Base-by-base conservation (phyloP, 2,797 vertebrate species). In the Pseudotriccus pelzelni region DNA sequence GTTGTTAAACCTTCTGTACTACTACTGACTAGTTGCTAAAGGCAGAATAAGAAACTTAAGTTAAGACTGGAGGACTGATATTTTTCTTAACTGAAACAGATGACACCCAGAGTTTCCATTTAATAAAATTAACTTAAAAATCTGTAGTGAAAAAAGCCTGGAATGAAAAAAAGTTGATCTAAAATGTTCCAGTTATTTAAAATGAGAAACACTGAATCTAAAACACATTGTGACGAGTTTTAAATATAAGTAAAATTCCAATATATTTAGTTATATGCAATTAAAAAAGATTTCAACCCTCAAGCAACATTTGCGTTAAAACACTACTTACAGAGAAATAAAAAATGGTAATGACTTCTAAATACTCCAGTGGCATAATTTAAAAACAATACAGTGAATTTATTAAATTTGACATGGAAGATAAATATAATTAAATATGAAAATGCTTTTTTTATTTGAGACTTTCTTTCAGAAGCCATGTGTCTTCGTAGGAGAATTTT, bases 341-440 rank as follows among this genome's bases (percentile, higher is more conserved):
- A 78, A 80, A 89, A 62, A 46, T 32, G 1, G n/a, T 72, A 86
- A 91, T 77, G 22, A 36, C 64, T 91, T 81, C 66, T 72, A 63
- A 90, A 63, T 69, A 80, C 18, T 86, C 39, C 28, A 55, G 15
- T 47, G 8, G 8, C 20, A 84, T 90, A 0, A 64, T 83, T 94
- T 89, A 72, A 91, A 94, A 89, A 64, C 47, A 80, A 74, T 77
- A 5, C 21, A 56, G 37, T 68, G 64, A 78, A 89, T 91, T 74
- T 86, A 81, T 88, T 75, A 88, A 78, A 90, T 95, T 84, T 88
- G 28, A 75, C 69, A 84, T 32, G 21, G 86, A 88, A 75, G 18
- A 86, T 30, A 41, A 76, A 76, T 83, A 62, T 37, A 93, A 88
- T 86, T 74, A 56, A 74, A 78, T 7, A 88, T 7, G 34, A 90